Conservation (phyloP, 2,797 vertebrate species). For the Todus mexicanus region DNA sequence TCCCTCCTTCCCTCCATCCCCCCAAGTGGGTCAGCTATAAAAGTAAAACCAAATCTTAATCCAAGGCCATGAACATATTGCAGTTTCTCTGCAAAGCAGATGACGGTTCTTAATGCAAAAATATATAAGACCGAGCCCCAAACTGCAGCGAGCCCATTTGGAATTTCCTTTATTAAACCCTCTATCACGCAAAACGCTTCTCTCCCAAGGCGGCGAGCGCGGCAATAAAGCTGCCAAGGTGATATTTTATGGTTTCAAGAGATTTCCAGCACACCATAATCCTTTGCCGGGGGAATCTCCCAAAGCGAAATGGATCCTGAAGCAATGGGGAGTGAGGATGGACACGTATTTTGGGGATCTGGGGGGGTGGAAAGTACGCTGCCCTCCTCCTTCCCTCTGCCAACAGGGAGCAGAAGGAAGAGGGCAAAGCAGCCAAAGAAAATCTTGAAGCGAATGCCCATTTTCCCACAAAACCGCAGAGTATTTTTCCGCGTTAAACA, state of each 20-base stretch:
- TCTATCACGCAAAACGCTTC: slow-evolving; percentile 67
- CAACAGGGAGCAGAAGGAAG: background rate
- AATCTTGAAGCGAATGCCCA: slow-evolving; percentile 10
- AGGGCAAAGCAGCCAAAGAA: slow-evolving; percentile 26
- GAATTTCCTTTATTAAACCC: slow-evolving; percentile 67
- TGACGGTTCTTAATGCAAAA: slow-evolving; percentile 66
- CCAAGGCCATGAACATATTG: slow-evolving; percentile 66
- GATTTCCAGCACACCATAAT: slow-evolving; percentile 67
- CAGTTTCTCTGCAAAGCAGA: slow-evolving; percentile 68
- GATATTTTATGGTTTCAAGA: slow-evolving; percentile 72
- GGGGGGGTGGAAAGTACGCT: background rate
- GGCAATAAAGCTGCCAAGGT: slow-evolving; percentile 70
- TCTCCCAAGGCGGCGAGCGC: slow-evolving; percentile 59
- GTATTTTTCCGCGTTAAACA: slow-evolving; percentile 41
- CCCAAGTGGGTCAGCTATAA: slow-evolving; percentile 68
- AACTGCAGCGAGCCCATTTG: slow-evolving; percentile 66
- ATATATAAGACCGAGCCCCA: slow-evolving; percentile 61
- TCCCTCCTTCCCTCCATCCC: slow-evolving; percentile 50
- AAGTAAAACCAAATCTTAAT: slow-evolving; percentile 68
- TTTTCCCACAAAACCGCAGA: slow-evolving; percentile 45
- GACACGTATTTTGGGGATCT: background rate
- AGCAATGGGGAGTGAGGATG: background rate
- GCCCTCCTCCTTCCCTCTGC: background rate
- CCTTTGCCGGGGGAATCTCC: slow-evolving; percentile 64
- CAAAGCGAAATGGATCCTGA: slow-evolving; percentile 40